These are phyloP conservation scores for human DNA, from an alignment of 2,113 vertebrate species.

Conservation along the genomic window GRCh38 chr13:73617501-73618000, in stretches of 20 bases:
- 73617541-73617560: neutral
- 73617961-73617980: too few relatives aligned
- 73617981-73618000: neutral
- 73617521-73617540: neutral
- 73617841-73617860: slow-evolving; percentile 1
- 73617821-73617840: neutral
- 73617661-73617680: neutral
- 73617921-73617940: neutral
- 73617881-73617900: neutral
- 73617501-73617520: neutral
- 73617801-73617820: neutral
- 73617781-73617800: neutral
- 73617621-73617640: neutral
- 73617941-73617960: neutral
- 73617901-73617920: neutral
- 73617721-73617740: neutral
- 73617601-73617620: neutral
- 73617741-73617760: neutral
- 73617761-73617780: neutral
- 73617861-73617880: neutral
- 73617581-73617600: neutral
- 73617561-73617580: neutral
- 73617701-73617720: neutral
- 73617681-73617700: neutral
- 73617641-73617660: neutral